Evolutionary conservation across 2,113 vertebrate species (phyloP).

Genomic region (Petrocephalus zakoni): DNA sequence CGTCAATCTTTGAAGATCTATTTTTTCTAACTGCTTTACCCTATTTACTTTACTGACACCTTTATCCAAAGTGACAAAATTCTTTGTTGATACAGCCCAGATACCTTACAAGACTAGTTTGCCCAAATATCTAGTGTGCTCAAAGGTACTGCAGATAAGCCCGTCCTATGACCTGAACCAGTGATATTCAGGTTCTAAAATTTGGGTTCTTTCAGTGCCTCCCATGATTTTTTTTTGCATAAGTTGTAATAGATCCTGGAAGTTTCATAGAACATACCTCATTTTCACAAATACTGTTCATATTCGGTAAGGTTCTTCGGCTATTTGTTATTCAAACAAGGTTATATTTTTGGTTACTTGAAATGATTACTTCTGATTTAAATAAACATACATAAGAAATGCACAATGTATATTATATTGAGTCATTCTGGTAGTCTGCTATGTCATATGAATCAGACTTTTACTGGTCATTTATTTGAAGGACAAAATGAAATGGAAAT

Average conservation of each 20-base stretch:
- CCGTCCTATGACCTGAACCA: not conserved
- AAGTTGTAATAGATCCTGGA: not conserved
- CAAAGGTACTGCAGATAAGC: not conserved
- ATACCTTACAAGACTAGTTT: not conserved
- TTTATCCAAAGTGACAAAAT: not conserved
- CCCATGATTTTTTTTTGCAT: not conserved
- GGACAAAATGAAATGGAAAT: not conserved
- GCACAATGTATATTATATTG: not conserved
- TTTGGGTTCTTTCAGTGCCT: not conserved
- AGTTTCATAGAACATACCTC: not conserved
- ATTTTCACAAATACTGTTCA: not conserved
- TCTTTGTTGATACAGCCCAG: not conserved
- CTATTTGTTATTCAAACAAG: not conserved
- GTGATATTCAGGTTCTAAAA: not conserved
- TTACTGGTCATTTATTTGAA: not conserved
- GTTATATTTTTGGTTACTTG: not conserved
- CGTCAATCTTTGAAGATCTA: not conserved
- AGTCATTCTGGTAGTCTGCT: not conserved
- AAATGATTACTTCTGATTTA: too few species aligned
- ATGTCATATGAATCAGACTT: not conserved
- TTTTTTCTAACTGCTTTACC: not conserved
- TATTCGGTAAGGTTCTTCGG: not conserved
- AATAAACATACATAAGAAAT: not conserved
- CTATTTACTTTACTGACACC: not conserved
- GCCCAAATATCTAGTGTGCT: not conserved